Conservation (phyloP, 2,113 vertebrate species). For the Xenopus tropicalis region UCB_Xtro_10.0 CM004451.2:7223501-7224000, state of each 20-base stretch:
- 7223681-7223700: background rate
- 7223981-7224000: no score
- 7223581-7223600: constrained; percentile 20
- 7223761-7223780: background rate
- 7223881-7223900: background rate
- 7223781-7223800: background rate
- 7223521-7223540: constrained; percentile 16
- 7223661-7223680: background rate
- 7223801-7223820: background rate
- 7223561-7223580: constrained; percentile 17
- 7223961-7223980: no score
- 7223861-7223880: background rate
- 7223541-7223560: constrained; percentile 20
- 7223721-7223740: background rate
- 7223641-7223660: background rate
- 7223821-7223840: background rate
- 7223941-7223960: background rate
- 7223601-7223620: constrained; percentile 13
- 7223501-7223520: constrained; percentile 23
- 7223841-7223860: no score
- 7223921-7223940: background rate
- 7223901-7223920: background rate
- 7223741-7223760: background rate
- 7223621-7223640: background rate
- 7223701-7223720: background rate